These are phyloP conservation scores for Poeciliopsis presidionis DNA, from an alignment of 2,797 vertebrate species.

Conservation along the genomic window DNA sequence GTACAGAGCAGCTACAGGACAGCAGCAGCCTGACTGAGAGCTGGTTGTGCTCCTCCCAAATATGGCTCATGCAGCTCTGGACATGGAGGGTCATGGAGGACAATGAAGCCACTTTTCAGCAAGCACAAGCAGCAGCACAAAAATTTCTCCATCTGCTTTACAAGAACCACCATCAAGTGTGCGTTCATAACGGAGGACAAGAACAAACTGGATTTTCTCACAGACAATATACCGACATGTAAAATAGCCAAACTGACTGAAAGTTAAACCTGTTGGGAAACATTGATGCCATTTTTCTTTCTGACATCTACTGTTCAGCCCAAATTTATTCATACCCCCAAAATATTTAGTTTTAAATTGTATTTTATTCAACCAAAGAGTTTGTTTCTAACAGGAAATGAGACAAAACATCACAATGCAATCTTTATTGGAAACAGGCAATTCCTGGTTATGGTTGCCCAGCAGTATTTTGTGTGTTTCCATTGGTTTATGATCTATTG, in stretches of 20 bases:
- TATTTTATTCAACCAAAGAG: not conserved
- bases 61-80: slow-evolving; percentile 47
- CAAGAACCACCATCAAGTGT: not conserved
- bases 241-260: not conserved
- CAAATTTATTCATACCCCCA: not conserved
- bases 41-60: slow-evolving; percentile 69
- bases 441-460: not conserved
- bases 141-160: slow-evolving; percentile 11
- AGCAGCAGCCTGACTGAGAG: slow-evolving; percentile 56
- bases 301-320: not conserved
- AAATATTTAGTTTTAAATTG: not conserved
- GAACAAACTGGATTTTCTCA: not conserved
- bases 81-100: slow-evolving; percentile 23
- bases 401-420: not conserved
- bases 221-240: not conserved
- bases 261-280: not conserved
- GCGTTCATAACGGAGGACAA: not conserved
- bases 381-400: not conserved
- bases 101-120: slow-evolving; percentile 54
- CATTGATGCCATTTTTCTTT: not conserved
- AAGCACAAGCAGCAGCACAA: slow-evolving; percentile 21
- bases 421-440: not conserved
- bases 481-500: not conserved
- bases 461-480: not conserved
- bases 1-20: slow-evolving; percentile 36